Conservation (phyloP, 2,113 vertebrate genomes). For the Pelusios castaneus region DNA sequence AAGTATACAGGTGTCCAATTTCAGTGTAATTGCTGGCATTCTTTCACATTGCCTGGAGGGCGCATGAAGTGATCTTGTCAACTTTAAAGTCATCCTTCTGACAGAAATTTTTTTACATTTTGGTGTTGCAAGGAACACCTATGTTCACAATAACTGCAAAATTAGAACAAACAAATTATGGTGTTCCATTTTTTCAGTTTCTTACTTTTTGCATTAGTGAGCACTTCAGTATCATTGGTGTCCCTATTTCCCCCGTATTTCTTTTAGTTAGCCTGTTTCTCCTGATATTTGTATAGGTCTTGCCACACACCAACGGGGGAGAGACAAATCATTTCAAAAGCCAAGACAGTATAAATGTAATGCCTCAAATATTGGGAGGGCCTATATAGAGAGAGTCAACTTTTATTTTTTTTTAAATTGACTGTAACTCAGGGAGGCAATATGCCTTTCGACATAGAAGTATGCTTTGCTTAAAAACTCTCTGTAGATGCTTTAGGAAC, state of each 20-base stretch:
- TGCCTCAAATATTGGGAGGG: neutral
- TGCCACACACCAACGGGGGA: neutral
- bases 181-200: neutral
- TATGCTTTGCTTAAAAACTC: rapidly evolving
- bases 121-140: neutral
- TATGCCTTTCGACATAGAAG: neutral
- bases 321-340: neutral
- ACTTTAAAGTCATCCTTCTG: neutral
- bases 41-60: neutral
- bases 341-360: neutral
- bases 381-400: neutral
- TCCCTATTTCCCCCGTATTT: neutral
- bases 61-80: neutral
- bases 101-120: neutral
- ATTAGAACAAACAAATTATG: neutral
- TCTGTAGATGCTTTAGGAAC: neutral
- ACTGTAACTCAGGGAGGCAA: rapidly evolving
- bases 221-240: neutral
- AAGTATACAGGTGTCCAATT: neutral
- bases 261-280: neutral
- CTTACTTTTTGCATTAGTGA: neutral
- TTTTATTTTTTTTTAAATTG: neutral
- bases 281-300: neutral
- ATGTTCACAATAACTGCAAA: neutral
- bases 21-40: neutral